phyloP scores from a whole-genome alignment of 2,797 vertebrate species.

The Eulemur rubriventer region DNA sequence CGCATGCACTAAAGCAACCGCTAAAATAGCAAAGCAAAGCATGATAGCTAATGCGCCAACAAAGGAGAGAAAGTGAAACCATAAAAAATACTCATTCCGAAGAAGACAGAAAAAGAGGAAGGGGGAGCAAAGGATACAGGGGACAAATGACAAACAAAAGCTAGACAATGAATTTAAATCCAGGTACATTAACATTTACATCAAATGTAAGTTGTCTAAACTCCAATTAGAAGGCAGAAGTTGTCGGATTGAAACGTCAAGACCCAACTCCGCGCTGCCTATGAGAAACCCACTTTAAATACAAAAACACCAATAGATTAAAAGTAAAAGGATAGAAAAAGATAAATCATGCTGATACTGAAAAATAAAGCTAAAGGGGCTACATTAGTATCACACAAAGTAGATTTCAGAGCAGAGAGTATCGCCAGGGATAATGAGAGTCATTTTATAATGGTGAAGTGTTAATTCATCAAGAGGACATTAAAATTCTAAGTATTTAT shows the following conservation, averaged over 20 bases:
- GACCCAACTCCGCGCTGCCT: background rate
- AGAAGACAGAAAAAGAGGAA: background rate
- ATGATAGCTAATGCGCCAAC: rapidly evolving
- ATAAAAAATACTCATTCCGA: background rate
- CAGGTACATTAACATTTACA: rapidly evolving
- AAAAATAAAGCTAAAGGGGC: background rate
- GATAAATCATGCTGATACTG: background rate
- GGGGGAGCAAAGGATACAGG: too few species aligned
- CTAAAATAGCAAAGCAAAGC: background rate
- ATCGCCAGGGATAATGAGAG: background rate
- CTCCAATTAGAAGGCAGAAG: background rate
- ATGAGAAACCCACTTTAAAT: background rate
- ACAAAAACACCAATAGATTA: rapidly evolving
- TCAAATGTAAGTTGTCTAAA: too few species aligned
- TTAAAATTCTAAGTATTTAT: background rate
- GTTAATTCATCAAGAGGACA: background rate
- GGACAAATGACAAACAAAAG: background rate
- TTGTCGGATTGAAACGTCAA: background rate
- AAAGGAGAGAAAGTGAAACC: background rate
- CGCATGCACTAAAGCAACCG: rapidly evolving
- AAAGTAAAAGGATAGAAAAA: background rate
- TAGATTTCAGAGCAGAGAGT: background rate
- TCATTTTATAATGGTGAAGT: background rate
- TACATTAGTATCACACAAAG: background rate
- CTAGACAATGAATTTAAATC: too few species aligned